A percentile compares a stretch with the other conserved stretches of the same genome.
Conservation (phyloP, 2,113 vertebrate genomes). For the Forbesichthys agassizii region DNA sequence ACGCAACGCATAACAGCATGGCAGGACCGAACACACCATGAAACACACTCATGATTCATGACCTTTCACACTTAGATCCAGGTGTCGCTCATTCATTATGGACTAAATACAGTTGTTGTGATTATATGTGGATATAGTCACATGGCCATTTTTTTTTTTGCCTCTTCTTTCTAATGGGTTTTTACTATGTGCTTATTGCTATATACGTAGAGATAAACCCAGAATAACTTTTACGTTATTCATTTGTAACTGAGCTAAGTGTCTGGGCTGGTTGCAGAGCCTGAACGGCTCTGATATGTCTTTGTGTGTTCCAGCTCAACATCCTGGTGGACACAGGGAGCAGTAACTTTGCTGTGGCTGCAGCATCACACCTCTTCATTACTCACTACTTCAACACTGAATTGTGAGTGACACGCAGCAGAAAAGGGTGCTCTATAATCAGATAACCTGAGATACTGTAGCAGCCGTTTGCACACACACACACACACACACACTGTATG, state of each 20-base stretch:
- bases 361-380: constrained; percentile 81
- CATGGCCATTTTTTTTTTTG: constrained; percentile 3
- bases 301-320: constrained; percentile 84
- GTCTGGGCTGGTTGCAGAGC: background rate
- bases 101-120: constrained; percentile 13
- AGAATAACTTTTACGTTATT: too few species aligned
- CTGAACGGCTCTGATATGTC: background rate
- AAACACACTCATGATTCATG: constrained; percentile 1
- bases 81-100: constrained; percentile 32
- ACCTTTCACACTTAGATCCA: constrained; percentile 21
- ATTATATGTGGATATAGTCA: background rate
- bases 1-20: constrained; percentile 45
- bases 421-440: background rate
- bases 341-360: constrained; percentile 97
- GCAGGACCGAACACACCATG: constrained; percentile 22
- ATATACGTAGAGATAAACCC: too few species aligned
- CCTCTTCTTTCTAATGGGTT: background rate
- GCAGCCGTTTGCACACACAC: background rate
- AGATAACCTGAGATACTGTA: background rate
- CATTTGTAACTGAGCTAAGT: too few species aligned
- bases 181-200: background rate
- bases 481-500: background rate
- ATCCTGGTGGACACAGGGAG: constrained; percentile 97
- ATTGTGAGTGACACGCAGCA: constrained; percentile 67
- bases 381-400: constrained; percentile 81